Evolutionary conservation across 2,113 vertebrate species (phyloP), one percentile per base, ranked within the genome.

Genomic region (Ciconia boyciana): DNA sequence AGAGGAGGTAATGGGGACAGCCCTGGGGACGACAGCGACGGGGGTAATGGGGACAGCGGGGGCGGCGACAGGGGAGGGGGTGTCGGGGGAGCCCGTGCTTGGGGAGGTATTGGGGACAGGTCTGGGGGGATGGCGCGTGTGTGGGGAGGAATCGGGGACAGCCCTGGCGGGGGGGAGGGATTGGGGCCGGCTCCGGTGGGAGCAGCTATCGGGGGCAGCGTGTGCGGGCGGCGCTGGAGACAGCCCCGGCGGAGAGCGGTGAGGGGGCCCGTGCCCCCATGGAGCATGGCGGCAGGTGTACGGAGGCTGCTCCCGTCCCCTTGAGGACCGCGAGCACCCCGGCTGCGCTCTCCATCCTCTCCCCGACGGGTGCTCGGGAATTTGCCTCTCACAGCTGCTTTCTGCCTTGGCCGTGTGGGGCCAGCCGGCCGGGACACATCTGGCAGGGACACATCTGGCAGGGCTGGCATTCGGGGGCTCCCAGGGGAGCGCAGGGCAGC

Each of bases 341-440:
- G 9, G 26, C 39, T 16, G 51, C 1, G 2, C 21, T 5, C 55
- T 10, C 25, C 39, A 1, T 11, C 19, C 34, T 6, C 15, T 46
- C 7, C 19, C 68, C 8, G 3, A 16, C 14, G 6, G 7, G 4
- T 24, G 18, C 77, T 17, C 4, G 6, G 83, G 64, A 14, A 10
- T 21, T 43, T 7, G 43, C 18, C 26, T 11, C 52, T 29, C 12
- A 7, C 3, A 3, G 17, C 29, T 41, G 31, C 46, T 25, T 36
- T 69, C 12, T 29, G 43, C 32, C 44, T 2, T 3, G 21, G 58
- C 19, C 0, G 3, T 29, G 21, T 8, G 58, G 9, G 60, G 28
- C 15, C 4, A 4, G 32, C 14, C 1, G 16, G 24, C 29, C 1
- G 3, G 74, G 54, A 10, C 25, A 1, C 3, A 0, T 19, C 64